These are phyloP conservation scores for Lissonota sp. DNA, from an alignment of 2,888 invertebrate species.

Conservation along the genomic window DNA sequence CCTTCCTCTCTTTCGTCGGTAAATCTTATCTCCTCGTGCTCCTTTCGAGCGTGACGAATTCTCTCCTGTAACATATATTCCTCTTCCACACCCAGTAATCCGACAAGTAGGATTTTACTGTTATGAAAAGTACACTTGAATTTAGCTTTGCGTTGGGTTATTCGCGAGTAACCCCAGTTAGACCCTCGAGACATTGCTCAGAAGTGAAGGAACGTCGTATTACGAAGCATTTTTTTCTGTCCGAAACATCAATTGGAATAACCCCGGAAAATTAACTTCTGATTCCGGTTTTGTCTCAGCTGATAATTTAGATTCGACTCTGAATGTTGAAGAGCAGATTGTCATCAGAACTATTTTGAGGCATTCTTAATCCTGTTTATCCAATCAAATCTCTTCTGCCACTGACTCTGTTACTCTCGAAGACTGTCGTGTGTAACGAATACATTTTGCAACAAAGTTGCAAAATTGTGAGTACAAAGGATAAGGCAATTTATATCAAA, in stretches of 20 bases:
- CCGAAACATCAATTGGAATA: too few species aligned
- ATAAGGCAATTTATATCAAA: constrained; percentile 1
- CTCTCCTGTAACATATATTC: constrained; percentile 41
- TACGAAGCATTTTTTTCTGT: too few species aligned
- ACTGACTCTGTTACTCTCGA: too few species aligned
- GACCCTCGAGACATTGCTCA: background rate
- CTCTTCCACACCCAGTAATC: constrained; percentile 23
- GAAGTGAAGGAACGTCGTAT: too few species aligned
- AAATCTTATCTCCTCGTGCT: constrained; percentile 53
- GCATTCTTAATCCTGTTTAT: too few species aligned
- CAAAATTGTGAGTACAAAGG: background rate
- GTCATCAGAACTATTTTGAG: too few species aligned
- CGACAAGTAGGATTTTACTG: constrained; percentile 20
- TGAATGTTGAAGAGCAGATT: too few species aligned
- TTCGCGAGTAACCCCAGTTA: constrained; percentile 1
- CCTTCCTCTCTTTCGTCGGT: constrained; percentile 27
- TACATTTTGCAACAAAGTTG: background rate
- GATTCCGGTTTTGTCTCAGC: too few species aligned
- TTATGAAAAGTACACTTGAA: constrained; percentile 9
- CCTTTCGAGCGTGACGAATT: constrained; percentile 63
- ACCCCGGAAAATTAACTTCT: too few species aligned
- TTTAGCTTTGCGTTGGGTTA: background rate
- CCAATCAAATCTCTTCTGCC: too few species aligned
- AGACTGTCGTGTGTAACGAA: too few species aligned
- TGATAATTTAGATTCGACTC: too few species aligned